These are phyloP conservation scores for Drosophila littoralis DNA, from an alignment of 1,140 invertebrate genomes.

Conservation along the genomic window DNA sequence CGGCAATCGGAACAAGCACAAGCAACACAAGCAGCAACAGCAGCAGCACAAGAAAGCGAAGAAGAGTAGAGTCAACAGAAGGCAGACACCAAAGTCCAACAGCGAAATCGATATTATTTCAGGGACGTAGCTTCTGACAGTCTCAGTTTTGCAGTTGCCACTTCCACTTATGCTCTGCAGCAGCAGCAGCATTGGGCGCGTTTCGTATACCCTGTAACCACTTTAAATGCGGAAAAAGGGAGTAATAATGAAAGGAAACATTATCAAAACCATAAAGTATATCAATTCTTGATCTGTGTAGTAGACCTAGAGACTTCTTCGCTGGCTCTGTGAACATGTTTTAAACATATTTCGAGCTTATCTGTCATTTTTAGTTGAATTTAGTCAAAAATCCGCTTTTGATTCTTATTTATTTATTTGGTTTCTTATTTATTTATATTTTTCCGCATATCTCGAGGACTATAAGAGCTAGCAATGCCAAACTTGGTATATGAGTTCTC, in stretches of 20 bases:
- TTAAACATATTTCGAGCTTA: too few species aligned
- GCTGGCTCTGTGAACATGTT: too few species aligned
- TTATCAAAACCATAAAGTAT: too few species aligned
- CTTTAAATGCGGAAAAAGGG: background rate
- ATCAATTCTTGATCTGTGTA: too few species aligned
- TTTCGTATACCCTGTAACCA: constrained; percentile 7
- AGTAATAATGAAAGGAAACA: too few species aligned
- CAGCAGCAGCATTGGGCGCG: background rate
- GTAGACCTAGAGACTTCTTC: too few species aligned
- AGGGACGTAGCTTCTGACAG: constrained; percentile 56
- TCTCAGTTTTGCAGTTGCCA: constrained; percentile 17
- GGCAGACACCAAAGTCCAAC: constrained; percentile 37
- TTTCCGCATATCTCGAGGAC: background rate
- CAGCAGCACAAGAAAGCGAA: constrained; percentile 7
- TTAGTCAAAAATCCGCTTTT: too few species aligned
- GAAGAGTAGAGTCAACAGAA: constrained; percentile 7
- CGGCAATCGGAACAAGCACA: constrained; percentile 50
- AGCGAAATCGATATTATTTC: constrained; percentile 74
- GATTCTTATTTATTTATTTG: too few species aligned
- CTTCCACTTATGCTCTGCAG: constrained; percentile 12
- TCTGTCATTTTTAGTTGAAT: too few species aligned
- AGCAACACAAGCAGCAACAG: constrained; percentile 8
- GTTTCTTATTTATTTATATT: background rate
- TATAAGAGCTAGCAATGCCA: background rate
- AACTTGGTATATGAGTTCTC: too few species aligned